phyloP scores from a whole-genome alignment of 2,797 vertebrate genomes.

The Crenuchus spilurus region DNA sequence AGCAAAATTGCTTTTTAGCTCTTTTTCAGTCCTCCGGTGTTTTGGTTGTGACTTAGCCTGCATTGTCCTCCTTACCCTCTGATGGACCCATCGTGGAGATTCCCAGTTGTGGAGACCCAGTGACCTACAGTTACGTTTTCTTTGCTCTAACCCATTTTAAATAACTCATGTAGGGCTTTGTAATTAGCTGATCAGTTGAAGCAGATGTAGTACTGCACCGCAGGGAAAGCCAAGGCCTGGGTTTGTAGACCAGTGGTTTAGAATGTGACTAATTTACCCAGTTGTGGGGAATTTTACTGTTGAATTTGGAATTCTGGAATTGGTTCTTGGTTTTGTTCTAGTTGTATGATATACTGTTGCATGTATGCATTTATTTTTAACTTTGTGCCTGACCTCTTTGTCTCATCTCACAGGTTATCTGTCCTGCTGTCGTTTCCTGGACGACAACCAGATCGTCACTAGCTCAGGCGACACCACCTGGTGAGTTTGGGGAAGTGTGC shows the following conservation, averaged over 20 bases:
- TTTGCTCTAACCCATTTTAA: neutral
- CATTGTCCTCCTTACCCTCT: neutral
- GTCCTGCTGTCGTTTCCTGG: conserved; percentile 98
- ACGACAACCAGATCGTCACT: conserved; percentile 98
- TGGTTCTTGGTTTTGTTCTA: neutral
- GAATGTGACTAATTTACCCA: neutral
- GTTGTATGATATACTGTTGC: neutral
- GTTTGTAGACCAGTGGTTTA: neutral
- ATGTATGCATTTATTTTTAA: neutral
- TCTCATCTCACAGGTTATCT: conserved; percentile 84
- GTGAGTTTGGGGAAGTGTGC: conserved; percentile 77
- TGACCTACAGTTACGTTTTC: neutral
- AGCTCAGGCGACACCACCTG: conserved; percentile 98
- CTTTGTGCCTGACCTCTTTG: neutral
- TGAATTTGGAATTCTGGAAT: neutral
- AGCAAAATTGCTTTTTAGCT: too few relatives aligned
- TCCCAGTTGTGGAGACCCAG: neutral
- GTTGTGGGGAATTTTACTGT: neutral
- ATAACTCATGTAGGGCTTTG: neutral
- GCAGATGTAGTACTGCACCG: neutral
- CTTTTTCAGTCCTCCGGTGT: neutral
- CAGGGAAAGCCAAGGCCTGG: too few relatives aligned
- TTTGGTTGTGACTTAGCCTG: too few relatives aligned
- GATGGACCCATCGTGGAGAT: neutral
- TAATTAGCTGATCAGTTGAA: neutral